phyloP scores from a whole-genome alignment of 2,888 invertebrate species.

The Serripes groenlandicus region DNA sequence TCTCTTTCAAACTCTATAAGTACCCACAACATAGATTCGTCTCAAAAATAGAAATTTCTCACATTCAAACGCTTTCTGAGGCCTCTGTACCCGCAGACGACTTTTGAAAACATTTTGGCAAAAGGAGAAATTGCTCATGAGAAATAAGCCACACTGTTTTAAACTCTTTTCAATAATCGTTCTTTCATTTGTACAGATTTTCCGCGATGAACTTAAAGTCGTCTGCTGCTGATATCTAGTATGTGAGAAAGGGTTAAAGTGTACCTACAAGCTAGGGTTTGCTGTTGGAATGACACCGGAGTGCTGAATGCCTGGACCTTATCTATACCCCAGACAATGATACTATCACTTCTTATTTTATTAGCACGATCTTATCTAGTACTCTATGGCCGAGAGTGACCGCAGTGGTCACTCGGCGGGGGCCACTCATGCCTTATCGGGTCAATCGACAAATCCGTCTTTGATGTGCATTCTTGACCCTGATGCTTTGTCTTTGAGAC shows the following conservation, averaged over 20 bases:
- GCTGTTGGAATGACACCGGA: background rate
- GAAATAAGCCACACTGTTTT: too few species aligned
- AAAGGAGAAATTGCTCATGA: too few species aligned
- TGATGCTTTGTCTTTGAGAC: slow-evolving; percentile 20
- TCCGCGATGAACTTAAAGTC: too few species aligned
- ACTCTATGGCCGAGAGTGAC: slow-evolving; percentile 24
- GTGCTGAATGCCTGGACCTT: background rate
- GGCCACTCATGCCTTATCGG: slow-evolving; percentile 30
- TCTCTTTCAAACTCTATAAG: too few species aligned
- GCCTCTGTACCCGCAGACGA: too few species aligned
- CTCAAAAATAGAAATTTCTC: too few species aligned
- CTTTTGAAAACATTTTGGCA: too few species aligned
- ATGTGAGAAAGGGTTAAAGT: background rate
- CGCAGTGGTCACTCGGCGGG: slow-evolving; percentile 25
- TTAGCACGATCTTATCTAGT: slow-evolving; percentile 18
- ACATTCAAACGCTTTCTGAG: too few species aligned
- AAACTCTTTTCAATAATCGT: too few species aligned
- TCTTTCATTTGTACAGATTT: too few species aligned
- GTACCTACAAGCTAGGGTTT: background rate
- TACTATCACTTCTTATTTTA: slow-evolving; percentile 23
- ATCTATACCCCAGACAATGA: too few species aligned
- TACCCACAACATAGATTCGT: too few species aligned
- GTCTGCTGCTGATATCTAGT: background rate
- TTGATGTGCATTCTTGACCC: slow-evolving; percentile 17
- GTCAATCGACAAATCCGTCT: slow-evolving; percentile 16